A percentile compares a stretch with the other conserved stretches of the same genome.
phyloP scores from a whole-genome alignment of 1,140 invertebrate species.

The Drosophila simulans region DNA sequence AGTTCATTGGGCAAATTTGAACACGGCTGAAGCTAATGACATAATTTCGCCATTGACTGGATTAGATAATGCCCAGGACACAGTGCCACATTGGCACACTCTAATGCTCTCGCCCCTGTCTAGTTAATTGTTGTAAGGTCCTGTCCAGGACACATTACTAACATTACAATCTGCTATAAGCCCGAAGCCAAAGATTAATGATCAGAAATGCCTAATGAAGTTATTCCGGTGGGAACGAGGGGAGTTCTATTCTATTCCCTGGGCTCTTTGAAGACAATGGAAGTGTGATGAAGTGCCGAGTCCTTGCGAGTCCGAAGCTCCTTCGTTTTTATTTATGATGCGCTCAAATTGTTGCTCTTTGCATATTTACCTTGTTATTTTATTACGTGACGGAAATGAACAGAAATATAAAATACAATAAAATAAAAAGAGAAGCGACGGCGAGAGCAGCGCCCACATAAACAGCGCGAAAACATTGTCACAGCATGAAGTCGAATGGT shows the following conservation, averaged over 20 bases:
- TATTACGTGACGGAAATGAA: constrained; percentile 78
- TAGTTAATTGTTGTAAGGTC: constrained; percentile 63
- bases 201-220: constrained; percentile 66
- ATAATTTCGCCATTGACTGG: constrained; percentile 71
- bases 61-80: constrained; percentile 54
- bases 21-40: constrained; percentile 66
- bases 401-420: constrained; percentile 68
- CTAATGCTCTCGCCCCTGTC: background rate
- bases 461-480: constrained; percentile 78
- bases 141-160: constrained; percentile 44
- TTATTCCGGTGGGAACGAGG: background rate
- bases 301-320: constrained; percentile 24
- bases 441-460: constrained; percentile 52
- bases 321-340: constrained; percentile 66
- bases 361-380: constrained; percentile 79
- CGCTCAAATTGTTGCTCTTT: constrained; percentile 62
- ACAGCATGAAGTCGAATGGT: constrained; percentile 77
- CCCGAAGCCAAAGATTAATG: constrained; percentile 62
- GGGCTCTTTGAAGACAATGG: constrained; percentile 13
- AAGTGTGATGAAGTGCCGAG: constrained; percentile 19
- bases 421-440: constrained; percentile 31
- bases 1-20: constrained; percentile 74
- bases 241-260: constrained; percentile 1
- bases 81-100: constrained; percentile 9
- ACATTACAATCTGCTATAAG: constrained; percentile 45